Evolutionary conservation across 2,797 vertebrate species (phyloP).

Genomic region (Pseudochromis fuscus): DNA sequence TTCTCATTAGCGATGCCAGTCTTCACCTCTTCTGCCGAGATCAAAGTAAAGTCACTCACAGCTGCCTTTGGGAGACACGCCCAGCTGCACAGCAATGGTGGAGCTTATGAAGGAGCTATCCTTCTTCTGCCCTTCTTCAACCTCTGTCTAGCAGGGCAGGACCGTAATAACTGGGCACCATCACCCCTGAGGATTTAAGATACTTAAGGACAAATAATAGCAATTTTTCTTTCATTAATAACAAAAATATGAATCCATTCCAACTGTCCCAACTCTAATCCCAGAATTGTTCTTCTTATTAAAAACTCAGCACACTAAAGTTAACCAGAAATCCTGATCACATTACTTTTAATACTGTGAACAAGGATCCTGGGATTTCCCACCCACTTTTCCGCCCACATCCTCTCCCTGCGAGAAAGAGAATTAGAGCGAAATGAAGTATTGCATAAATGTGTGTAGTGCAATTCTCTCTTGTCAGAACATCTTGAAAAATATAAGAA

Average conservation of each 20-base stretch:
- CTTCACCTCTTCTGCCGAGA: constrained; percentile 73
- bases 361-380: constrained; percentile 63
- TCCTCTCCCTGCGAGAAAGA: constrained; percentile 45
- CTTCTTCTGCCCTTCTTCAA: constrained; percentile 51
- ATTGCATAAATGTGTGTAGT: constrained; percentile 59
- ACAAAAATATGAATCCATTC: constrained; percentile 15
- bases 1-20: constrained; percentile 79
- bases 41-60: constrained; percentile 79
- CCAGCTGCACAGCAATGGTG: constrained; percentile 62
- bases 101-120: constrained; percentile 64
- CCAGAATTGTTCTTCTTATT: constrained; percentile 31
- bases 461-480: constrained; percentile 60
- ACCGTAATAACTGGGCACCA: constrained; percentile 25
- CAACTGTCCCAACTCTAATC: constrained; percentile 15
- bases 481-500: constrained; percentile 58
- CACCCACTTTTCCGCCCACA: constrained; percentile 60
- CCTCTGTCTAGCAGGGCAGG: constrained; percentile 33
- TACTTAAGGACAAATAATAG: constrained; percentile 34
- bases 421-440: constrained; percentile 62
- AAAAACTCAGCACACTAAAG: constrained; percentile 39
- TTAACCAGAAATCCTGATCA: constrained; percentile 52
- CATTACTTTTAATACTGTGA: constrained; percentile 54
- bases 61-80: constrained; percentile 72
- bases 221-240: constrained; percentile 24
- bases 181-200: constrained; percentile 20